Evolutionary conservation across 92 coral and sea anemone species (phyloP).

Genomic region (Hydrozoanthus gracilis): DNA sequence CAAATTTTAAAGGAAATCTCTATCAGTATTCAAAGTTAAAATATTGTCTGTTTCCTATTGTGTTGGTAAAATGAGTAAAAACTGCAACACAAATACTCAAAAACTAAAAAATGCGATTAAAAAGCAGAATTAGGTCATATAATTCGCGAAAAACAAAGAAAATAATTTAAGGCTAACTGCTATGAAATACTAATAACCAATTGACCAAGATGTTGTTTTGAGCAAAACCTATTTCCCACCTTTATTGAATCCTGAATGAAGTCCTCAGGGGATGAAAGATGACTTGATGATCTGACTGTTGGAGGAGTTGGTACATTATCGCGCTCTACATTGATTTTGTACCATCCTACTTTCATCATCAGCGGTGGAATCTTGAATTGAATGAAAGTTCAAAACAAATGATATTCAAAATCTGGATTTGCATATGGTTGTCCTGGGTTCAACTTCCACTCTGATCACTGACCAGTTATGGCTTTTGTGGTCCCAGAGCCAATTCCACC

Average conservation of each 20-base stretch:
- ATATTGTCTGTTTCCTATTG: no score
- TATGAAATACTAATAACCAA: no score
- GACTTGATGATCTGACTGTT: conserved; percentile 37
- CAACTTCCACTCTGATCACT: background rate
- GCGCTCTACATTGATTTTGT: conserved; percentile 15
- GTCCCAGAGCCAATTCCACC: no score
- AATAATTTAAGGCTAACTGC: no score
- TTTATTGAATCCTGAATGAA: conserved; percentile 41
- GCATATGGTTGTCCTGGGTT: background rate
- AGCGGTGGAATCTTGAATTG: conserved; percentile 74
- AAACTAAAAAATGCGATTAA: no score
- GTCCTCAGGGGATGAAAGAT: conserved; percentile 41
- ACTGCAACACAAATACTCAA: no score
- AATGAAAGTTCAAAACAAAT: background rate
- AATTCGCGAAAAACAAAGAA: no score
- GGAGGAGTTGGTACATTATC: conserved; percentile 28
- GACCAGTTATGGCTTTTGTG: no score
- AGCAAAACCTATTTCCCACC: conserved; percentile 1
- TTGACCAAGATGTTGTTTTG: background rate
- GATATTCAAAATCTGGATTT: background rate
- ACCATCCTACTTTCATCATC: conserved; percentile 73
- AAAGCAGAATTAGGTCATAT: no score
- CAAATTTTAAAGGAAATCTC: background rate
- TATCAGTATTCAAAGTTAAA: background rate
- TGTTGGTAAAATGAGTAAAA: no score